Conservation (phyloP, 2,797 vertebrate genomes). For the Pangasius djambal region DNA sequence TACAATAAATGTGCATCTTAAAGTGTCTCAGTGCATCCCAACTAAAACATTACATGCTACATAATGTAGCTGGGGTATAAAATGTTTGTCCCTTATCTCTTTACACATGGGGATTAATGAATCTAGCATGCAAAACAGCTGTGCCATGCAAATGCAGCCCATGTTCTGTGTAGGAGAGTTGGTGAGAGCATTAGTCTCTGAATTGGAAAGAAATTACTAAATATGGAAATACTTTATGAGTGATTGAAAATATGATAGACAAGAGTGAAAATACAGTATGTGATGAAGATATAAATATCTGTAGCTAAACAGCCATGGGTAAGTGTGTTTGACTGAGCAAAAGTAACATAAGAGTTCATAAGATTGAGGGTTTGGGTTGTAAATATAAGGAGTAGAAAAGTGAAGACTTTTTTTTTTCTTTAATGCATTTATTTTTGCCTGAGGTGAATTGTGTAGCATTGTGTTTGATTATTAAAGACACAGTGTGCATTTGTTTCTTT, state of each 20-base stretch:
- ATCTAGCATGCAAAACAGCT: slow-evolving; percentile 48
- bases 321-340: neutral
- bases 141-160: slow-evolving; percentile 37
- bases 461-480: slow-evolving; percentile 1
- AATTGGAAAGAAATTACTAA: slow-evolving; percentile 26
- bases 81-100: slow-evolving; percentile 11
- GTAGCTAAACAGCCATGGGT: neutral
- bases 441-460: neutral
- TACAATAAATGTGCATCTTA: slow-evolving; percentile 27
- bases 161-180: slow-evolving; percentile 37
- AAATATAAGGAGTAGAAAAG: neutral
- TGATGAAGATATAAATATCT: neutral
- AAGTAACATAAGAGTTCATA: neutral
- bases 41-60: neutral
- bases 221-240: slow-evolving; percentile 36
- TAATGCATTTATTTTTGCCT: neutral
- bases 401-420: neutral
- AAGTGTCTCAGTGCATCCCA: neutral
- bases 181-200: slow-evolving; percentile 34
- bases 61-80: neutral
- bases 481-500: slow-evolving; percentile 2
- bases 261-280: slow-evolving; percentile 11
- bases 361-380: neutral
- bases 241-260: slow-evolving; percentile 26
- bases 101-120: slow-evolving; percentile 21